Base-by-base conservation (phyloP, 1,140 invertebrate genomes). In the Atopsyche davidsoni region DNA sequence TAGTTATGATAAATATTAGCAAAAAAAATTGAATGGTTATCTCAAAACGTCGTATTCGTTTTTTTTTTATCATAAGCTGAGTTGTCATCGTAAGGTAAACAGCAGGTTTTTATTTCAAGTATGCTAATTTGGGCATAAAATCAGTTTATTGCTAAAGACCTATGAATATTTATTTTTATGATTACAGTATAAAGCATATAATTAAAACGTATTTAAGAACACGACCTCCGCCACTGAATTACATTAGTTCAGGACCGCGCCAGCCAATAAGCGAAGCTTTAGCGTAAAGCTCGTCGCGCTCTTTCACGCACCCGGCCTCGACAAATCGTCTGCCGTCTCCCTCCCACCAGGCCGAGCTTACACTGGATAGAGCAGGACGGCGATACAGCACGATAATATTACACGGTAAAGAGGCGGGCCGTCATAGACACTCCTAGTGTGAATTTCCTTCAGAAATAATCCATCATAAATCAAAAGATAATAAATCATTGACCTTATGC, bases 191-290 rank as follows among this genome's bases (percentile, higher is more conserved):
- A n/a, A n/a, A n/a, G n/a, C n/a, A n/a, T n/a, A n/a, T n/a, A n/a
- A n/a, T n/a, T n/a, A n/a, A n/a, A n/a, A n/a, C n/a, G n/a, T n/a
- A n/a, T n/a, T n/a, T n/a, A n/a, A n/a, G n/a, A n/a, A n/a, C n/a
- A n/a, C n/a, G n/a, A n/a, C n/a, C 42, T 9, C 34, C 47, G 47
- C 22, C 40, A 13, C 28, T 50, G 47, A 18, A 35, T 23, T 43
- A 9, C n/a, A 38, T 50, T 41, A 11, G 47, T 50, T 32, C 47
- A 19, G 39, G 25, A 31, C 36, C 40, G 25, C 10, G 25, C 43
- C 43, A 50, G 40, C 47, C 47, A 50, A 50, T 50, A 50, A 50
- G 47, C 47, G 28, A 43, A 50, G 47, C 47, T 50, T 40, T 43
- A 50, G 47, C 47, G 24, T 9, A 50, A 50, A 43, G 39, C 39